Percentiles rank a stretch among this genome's conserved stretches.
phyloP scores from a whole-genome alignment of 2,113 vertebrate genomes.

The Psilopsiagon aurifrons region DNA sequence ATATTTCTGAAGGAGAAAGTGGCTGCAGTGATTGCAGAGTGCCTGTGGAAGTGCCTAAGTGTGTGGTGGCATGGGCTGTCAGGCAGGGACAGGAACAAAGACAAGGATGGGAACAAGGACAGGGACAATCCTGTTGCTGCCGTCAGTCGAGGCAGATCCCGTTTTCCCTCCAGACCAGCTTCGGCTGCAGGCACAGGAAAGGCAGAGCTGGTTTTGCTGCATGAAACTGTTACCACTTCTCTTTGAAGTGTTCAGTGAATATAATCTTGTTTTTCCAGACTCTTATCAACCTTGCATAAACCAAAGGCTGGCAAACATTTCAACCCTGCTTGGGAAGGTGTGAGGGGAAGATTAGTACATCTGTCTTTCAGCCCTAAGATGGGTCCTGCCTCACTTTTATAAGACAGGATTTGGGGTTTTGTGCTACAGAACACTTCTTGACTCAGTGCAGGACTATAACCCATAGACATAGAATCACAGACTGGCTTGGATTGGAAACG shows the following conservation, averaged over 20 bases:
- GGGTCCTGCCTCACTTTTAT: not conserved
- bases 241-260: slow-evolving; percentile 8
- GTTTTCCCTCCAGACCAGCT: not conserved
- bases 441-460: not conserved
- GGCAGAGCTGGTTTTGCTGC: not conserved
- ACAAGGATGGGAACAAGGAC: not conserved
- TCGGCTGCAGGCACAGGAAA: not conserved
- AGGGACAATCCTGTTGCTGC: not conserved
- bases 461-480: not conserved
- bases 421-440: not conserved
- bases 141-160: not conserved
- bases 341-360: not conserved
- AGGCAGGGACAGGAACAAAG: not conserved
- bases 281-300: not conserved
- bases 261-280: slow-evolving; percentile 49
- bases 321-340: not conserved
- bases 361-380: not conserved
- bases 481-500: not conserved
- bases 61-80: not conserved
- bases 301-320: not conserved
- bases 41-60: not conserved
- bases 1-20: not conserved
- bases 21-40: not conserved
- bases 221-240: not conserved
- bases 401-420: not conserved